phyloP scores from a whole-genome alignment of 2,797 vertebrate species.

The Rhinichthys osculus region DNA sequence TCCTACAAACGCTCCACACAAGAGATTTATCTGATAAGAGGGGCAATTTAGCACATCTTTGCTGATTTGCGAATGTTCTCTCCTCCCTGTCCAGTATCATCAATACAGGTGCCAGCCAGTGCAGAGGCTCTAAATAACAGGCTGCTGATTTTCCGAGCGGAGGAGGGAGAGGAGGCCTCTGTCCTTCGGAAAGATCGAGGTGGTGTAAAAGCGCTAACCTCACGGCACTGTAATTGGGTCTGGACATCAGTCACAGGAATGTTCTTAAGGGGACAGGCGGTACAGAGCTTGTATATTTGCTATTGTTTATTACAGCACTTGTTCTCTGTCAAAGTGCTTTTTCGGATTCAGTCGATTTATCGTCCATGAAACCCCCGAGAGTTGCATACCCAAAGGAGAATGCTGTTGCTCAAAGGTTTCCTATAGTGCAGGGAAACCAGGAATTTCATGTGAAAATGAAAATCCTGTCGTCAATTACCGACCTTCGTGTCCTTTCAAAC shows the following conservation, averaged over 20 bases:
- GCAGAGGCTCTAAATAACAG: conserved; percentile 65
- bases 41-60: conserved; percentile 71
- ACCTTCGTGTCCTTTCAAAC: background rate
- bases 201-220: conserved; percentile 47
- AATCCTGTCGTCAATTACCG: background rate
- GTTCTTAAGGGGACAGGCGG: conserved; percentile 41
- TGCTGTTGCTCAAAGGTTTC: background rate
- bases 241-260: conserved; percentile 46
- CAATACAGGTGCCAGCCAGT: conserved; percentile 72
- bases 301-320: conserved; percentile 45
- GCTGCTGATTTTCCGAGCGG: conserved; percentile 59
- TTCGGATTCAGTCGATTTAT: conserved; percentile 16
- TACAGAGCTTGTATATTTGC: conserved; percentile 32
- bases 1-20: conserved; percentile 52
- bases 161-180: conserved; percentile 38
- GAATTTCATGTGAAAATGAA: background rate
- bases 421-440: background rate
- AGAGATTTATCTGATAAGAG: conserved; percentile 74
- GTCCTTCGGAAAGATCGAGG: conserved; percentile 51
- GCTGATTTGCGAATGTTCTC: conserved; percentile 75
- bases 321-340: conserved; percentile 51
- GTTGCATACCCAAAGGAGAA: background rate
- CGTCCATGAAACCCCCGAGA: background rate
- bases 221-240: conserved; percentile 50
- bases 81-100: conserved; percentile 70